A percentile compares a stretch with the other conserved stretches of the same genome.
Conservation (phyloP, 2,797 vertebrate genomes). For the Uromys caudimaculatus region DNA sequence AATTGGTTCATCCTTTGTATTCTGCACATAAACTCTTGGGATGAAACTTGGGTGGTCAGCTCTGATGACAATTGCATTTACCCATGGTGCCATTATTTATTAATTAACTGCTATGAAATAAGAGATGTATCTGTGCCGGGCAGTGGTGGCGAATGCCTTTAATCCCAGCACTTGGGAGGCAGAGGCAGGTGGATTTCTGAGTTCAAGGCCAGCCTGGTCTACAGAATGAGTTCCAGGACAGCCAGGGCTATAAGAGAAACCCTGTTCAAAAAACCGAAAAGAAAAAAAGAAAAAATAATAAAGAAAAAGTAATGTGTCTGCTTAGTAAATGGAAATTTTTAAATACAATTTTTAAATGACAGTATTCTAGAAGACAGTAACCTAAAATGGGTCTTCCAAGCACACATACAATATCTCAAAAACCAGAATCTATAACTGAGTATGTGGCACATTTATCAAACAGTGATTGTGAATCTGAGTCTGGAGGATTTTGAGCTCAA, state of each 20-base stretch:
- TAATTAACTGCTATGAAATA: neutral
- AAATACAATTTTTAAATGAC: slow-evolving; percentile 18
- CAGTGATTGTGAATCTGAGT: neutral
- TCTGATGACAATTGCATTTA: too few relatives aligned
- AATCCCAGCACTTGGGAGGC: too few relatives aligned
- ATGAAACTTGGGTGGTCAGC: neutral
- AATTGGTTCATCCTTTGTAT: neutral
- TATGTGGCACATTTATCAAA: neutral
- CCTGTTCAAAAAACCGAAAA: too few relatives aligned
- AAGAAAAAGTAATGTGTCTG: too few relatives aligned
- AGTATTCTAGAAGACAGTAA: neutral
- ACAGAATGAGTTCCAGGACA: too few relatives aligned
- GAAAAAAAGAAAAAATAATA: too few relatives aligned
- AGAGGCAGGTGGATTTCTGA: too few relatives aligned
- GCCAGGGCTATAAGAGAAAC: too few relatives aligned
- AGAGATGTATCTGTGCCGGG: too few relatives aligned
- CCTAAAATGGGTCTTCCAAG: neutral
- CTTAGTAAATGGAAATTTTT: neutral
- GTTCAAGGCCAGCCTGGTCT: too few relatives aligned
- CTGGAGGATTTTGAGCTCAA: neutral
- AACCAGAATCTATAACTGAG: neutral
- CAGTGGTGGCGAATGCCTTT: too few relatives aligned
- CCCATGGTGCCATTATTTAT: neutral
- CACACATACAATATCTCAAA: neutral
- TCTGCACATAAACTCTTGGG: neutral